Conservation (phyloP, 2,888 invertebrate species). For the Oxystoma pomonae region DNA sequence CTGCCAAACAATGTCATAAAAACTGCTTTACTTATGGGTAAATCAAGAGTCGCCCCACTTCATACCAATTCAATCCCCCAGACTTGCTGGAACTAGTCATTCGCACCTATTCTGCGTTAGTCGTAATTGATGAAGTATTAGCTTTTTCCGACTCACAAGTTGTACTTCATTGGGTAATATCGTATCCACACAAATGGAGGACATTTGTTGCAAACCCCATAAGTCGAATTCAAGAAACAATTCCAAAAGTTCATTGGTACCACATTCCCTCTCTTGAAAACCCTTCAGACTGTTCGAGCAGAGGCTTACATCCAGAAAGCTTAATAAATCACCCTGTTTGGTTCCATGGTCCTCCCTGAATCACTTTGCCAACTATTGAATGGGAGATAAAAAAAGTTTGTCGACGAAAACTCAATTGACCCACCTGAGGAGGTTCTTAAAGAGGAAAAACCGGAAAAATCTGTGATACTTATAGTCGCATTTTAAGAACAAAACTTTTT, state of each 20-base stretch:
- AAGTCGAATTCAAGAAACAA: constrained; percentile 14
- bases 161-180: constrained; percentile 15
- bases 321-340: constrained; percentile 6
- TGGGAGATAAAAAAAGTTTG: not conserved
- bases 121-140: not conserved
- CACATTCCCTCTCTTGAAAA: constrained; percentile 9
- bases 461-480: not conserved
- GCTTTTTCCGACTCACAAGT: constrained; percentile 20
- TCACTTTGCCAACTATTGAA: not conserved
- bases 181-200: constrained; percentile 17
- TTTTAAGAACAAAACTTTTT: not conserved
- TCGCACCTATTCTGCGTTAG: not conserved
- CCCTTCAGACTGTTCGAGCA: constrained; percentile 6
- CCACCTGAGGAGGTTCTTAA: not conserved
- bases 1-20: not conserved
- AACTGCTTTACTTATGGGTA: constrained; percentile 11
- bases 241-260: constrained; percentile 11
- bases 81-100: constrained; percentile 9
- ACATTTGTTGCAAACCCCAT: constrained; percentile 20
- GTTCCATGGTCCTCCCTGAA: constrained; percentile 6
- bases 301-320: constrained; percentile 11
- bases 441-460: not conserved
- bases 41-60: constrained; percentile 17
- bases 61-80: constrained; percentile 13
- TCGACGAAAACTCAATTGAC: too few relatives aligned